Percentiles rank a stretch among this genome's conserved stretches.
Evolutionary conservation across 2,797 vertebrate species (phyloP).

Genomic region (Pelodytes ibericus): DNA sequence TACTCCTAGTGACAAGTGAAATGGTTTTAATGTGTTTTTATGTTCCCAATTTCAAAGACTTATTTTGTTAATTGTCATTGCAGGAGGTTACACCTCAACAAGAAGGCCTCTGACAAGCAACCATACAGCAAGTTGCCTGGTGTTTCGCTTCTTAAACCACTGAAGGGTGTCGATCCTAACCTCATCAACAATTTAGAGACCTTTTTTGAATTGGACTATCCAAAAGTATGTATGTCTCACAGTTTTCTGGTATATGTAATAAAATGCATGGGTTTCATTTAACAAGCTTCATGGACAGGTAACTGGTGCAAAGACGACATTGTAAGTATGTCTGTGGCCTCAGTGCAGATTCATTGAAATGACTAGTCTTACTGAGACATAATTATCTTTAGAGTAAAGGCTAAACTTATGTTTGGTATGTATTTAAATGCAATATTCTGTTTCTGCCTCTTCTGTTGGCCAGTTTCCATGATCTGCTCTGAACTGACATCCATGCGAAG

Average conservation of each 20-base stretch:
- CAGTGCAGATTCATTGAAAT: too few species aligned
- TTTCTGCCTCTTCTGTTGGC: too few species aligned
- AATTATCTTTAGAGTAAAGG: too few species aligned
- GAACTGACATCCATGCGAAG: too few species aligned
- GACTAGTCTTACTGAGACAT: too few species aligned
- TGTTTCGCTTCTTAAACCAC: conserved; percentile 91
- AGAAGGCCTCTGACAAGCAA: conserved; percentile 82
- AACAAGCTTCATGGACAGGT: not conserved
- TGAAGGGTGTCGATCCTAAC: conserved; percentile 94
- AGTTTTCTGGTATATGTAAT: not conserved
- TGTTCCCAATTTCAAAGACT: not conserved
- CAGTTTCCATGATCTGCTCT: too few species aligned
- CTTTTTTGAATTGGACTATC: conserved; percentile 96
- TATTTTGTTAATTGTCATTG: conserved; percentile 52
- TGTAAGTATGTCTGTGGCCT: not conserved
- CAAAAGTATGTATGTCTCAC: conserved; percentile 78
- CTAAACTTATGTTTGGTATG: not conserved
- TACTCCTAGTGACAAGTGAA: too few species aligned
- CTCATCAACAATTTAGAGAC: conserved; percentile 96
- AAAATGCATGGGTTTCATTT: not conserved
- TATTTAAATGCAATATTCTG: not conserved
- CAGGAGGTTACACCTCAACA: conserved; percentile 90
- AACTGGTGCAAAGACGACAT: not conserved
- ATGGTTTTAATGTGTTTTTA: not conserved
- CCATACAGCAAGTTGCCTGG: conserved; percentile 87